A percentile compares a stretch with the other conserved stretches of the same genome.
Evolutionary conservation across 2,797 vertebrate genomes (phyloP).

Genomic region (Eidolon dupreanum): DNA sequence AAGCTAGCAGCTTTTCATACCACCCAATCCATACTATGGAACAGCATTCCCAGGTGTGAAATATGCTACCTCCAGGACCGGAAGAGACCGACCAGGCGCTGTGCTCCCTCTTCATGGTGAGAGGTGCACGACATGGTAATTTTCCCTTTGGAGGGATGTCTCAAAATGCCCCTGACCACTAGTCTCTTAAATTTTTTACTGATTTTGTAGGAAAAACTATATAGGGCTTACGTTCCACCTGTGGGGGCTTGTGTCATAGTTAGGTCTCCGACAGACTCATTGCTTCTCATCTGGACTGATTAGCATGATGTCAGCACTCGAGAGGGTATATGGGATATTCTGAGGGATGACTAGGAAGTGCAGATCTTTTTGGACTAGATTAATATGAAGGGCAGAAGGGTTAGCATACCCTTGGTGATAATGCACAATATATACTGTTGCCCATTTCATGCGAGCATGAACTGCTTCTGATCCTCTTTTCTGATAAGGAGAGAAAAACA

Average conservation of each 20-base stretch:
- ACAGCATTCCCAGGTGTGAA: neutral
- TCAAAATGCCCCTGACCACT: neutral
- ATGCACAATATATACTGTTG: neutral
- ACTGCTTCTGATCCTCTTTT: neutral
- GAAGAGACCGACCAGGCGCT: neutral
- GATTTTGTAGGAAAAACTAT: neutral
- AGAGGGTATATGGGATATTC: neutral
- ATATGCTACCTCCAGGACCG: neutral
- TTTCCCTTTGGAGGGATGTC: neutral
- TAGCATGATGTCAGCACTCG: neutral
- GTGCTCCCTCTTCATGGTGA: neutral
- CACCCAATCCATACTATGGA: fast-evolving
- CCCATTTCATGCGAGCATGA: neutral
- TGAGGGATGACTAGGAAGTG: neutral
- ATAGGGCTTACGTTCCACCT: neutral
- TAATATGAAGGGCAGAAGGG: neutral
- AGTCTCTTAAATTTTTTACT: neutral
- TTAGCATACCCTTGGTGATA: neutral
- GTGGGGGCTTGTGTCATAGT: neutral
- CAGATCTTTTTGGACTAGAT: neutral
- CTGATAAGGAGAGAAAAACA: neutral
- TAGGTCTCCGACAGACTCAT: neutral
- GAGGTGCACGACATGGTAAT: neutral
- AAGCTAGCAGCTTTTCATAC: neutral
- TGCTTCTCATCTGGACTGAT: neutral